A percentile compares a stretch with the other conserved stretches of the same genome.
Evolutionary conservation across 2,113 vertebrate species (phyloP).

Genomic region (Varanus salvator): DNA sequence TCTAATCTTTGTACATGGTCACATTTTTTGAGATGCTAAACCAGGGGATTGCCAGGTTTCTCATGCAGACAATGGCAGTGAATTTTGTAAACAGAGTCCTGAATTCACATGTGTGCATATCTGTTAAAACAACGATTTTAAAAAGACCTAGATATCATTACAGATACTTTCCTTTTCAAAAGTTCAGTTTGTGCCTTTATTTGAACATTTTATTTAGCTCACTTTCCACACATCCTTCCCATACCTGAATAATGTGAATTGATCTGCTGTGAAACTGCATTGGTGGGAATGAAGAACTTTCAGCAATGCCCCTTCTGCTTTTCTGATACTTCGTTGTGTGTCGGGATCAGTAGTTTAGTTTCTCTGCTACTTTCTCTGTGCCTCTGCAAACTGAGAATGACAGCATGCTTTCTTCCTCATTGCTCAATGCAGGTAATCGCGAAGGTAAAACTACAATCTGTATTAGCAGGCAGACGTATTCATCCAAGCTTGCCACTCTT

Average conservation of each 20-base stretch:
- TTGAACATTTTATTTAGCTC: neutral
- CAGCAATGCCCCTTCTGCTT: neutral
- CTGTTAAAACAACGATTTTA: neutral
- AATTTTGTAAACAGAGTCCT: neutral
- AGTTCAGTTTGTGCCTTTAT: neutral
- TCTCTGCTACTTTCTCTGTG: neutral
- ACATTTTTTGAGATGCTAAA: constrained; percentile 21
- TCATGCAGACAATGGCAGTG: neutral
- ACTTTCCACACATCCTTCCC: neutral
- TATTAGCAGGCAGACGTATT: neutral
- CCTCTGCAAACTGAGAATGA: rapidly evolving
- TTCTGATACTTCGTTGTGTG: neutral
- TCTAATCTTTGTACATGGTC: neutral
- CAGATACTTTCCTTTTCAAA: neutral
- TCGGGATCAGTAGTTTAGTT: neutral
- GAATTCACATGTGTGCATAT: neutral
- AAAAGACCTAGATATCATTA: neutral
- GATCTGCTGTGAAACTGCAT: neutral
- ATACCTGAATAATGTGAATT: neutral
- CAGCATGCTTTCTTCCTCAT: neutral
- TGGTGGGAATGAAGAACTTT: rapidly evolving
- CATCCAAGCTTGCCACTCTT: too few relatives aligned
- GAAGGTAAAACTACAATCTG: neutral
- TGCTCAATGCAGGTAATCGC: neutral
- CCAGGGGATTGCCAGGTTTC: neutral